These are phyloP conservation scores for Nymphalis io DNA, from an alignment of 1,140 invertebrate genomes.

Conservation along the genomic window DNA sequence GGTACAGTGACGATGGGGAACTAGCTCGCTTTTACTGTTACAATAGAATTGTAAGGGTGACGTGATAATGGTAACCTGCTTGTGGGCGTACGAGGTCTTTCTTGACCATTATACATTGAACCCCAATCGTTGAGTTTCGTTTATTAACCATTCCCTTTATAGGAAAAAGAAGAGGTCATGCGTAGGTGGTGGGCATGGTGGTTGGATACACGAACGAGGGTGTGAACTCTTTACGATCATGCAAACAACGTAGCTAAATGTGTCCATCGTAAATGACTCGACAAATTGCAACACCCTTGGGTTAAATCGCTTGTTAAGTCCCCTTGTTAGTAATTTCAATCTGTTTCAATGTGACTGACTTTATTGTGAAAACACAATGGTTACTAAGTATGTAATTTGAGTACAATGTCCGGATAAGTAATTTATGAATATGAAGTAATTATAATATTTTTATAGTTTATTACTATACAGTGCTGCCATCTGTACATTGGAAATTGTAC, in stretches of 20 bases:
- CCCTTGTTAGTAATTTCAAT: conserved; percentile 49
- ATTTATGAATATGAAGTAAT: neutral
- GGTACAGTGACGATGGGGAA: conserved; percentile 48
- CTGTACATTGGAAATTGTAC: neutral
- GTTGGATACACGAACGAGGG: conserved; percentile 51
- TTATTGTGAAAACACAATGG: conserved; percentile 10
- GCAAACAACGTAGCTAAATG: conserved; percentile 72
- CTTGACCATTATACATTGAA: conserved; percentile 47
- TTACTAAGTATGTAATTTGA: neutral
- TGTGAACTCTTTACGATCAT: conserved; percentile 68
- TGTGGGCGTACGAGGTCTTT: conserved; percentile 54
- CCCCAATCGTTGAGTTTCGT: conserved; percentile 28
- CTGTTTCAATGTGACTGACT: conserved; percentile 7
- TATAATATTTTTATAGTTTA: neutral
- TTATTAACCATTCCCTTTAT: neutral
- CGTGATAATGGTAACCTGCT: conserved; percentile 67
- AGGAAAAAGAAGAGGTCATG: conserved; percentile 39
- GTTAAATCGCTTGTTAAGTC: conserved; percentile 58
- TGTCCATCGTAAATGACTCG: conserved; percentile 61
- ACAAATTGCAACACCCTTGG: conserved; percentile 68
- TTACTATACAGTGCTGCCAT: conserved; percentile 12
- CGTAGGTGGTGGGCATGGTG: conserved; percentile 46
- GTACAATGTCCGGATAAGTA: conserved; percentile 1
- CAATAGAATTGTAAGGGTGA: conserved; percentile 65
- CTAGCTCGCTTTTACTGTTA: conserved; percentile 63